Conservation (phyloP, 2,888 invertebrate species). For the Mythimna vitellina region DNA sequence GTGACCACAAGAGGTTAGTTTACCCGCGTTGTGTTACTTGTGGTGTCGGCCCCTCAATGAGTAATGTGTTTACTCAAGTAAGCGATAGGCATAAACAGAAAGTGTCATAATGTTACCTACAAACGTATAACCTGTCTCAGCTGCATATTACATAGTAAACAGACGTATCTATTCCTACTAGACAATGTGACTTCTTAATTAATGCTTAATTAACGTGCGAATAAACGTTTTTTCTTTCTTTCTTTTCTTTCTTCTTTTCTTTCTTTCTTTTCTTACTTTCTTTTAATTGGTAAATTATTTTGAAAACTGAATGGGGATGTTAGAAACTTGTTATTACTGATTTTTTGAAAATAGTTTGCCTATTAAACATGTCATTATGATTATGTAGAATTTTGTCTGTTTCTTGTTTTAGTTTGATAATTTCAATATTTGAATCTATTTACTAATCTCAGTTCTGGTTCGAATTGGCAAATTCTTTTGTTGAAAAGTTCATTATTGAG, state of each 20-base stretch:
- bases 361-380: no score
- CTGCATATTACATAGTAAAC: conserved; percentile 18
- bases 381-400: no score
- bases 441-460: no score
- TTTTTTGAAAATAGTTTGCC: background rate
- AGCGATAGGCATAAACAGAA: conserved; percentile 44
- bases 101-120: conserved; percentile 35
- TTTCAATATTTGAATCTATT: no score
- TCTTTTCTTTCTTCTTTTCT: no score
- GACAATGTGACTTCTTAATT: conserved; percentile 42
- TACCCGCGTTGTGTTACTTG: conserved; percentile 46
- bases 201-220: no score
- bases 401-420: no score
- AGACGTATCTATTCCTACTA: conserved; percentile 19
- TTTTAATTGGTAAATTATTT: no score
- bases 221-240: no score
- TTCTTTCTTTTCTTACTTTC: no score
- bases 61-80: conserved; percentile 61
- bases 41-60: conserved; percentile 54
- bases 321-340: background rate
- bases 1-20: conserved; percentile 52
- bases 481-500: no score
- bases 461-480: no score
- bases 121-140: conserved; percentile 16
- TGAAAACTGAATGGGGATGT: background rate